phyloP scores from a whole-genome alignment of 2,113 vertebrate genomes.

The Ancistrus triradiatus region DNA sequence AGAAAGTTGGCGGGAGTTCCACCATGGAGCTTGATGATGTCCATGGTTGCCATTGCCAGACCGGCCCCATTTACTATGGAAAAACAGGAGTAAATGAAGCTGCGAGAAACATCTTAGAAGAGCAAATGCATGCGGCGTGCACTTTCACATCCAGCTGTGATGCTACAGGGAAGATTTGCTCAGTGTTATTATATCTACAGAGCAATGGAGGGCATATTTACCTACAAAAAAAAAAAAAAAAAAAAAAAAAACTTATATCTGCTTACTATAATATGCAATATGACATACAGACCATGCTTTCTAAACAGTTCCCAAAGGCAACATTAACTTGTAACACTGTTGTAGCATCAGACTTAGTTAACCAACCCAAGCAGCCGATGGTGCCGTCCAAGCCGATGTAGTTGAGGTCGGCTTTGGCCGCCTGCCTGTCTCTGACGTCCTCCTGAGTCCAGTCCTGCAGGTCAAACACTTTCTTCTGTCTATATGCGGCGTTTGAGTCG shows the following conservation, averaged over 20 bases:
- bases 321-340: not conserved
- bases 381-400: constrained; percentile 95
- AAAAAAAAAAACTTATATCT: too few relatives aligned
- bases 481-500: constrained; percentile 90
- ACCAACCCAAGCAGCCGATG: constrained; percentile 92
- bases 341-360: not conserved
- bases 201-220: too few relatives aligned
- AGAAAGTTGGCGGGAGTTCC: constrained; percentile 97
- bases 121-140: constrained; percentile 4
- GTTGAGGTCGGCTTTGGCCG: constrained; percentile 88
- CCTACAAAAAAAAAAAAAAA: too few relatives aligned
- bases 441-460: constrained; percentile 96
- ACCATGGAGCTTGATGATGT: constrained; percentile 98
- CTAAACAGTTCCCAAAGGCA: not conserved
- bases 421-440: constrained; percentile 83
- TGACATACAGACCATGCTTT: not conserved
- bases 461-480: constrained; percentile 88
- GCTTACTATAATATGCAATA: not conserved
- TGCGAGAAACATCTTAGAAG: not conserved
- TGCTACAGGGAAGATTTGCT: too few relatives aligned
- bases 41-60: constrained; percentile 98
- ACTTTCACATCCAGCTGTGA: too few relatives aligned
- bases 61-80: constrained; percentile 92
- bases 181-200: too few relatives aligned
- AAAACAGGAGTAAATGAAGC: not conserved